Conservation (phyloP, 2,113 vertebrate genomes). For the Aphelocoma coerulescens region DNA sequence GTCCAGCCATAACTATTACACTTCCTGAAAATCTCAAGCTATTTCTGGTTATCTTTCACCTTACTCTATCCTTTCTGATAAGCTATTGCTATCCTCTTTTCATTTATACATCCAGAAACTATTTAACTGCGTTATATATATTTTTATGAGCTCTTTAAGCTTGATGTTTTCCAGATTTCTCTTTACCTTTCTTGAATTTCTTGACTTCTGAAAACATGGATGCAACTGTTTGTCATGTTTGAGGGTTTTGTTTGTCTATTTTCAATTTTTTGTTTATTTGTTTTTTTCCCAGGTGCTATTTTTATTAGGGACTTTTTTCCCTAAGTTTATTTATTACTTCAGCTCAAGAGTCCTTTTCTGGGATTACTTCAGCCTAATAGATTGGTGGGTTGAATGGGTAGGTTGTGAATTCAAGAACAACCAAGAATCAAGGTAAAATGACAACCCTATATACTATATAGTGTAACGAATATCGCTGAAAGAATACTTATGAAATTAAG, state of each 20-base stretch:
- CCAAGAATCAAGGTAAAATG: not conserved
- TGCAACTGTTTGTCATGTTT: not conserved
- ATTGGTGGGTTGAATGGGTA: fast-evolving
- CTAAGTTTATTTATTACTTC: not conserved
- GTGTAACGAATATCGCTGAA: not conserved
- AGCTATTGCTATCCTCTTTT: not conserved
- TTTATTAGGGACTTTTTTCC: not conserved
- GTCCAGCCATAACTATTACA: not conserved
- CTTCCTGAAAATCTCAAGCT: not conserved
- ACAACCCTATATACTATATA: not conserved
- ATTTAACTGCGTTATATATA: not conserved
- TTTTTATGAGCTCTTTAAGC: not conserved
- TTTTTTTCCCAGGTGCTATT: not conserved
- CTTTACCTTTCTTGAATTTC: not conserved
- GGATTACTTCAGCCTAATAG: not conserved
- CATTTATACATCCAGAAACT: not conserved
- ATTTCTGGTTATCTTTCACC: not conserved
- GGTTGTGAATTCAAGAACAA: not conserved
- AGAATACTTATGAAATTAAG: not conserved
- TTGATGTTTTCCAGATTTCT: not conserved
- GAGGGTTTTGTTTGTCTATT: not conserved
- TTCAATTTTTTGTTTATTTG: not conserved
- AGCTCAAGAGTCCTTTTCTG: not conserved
- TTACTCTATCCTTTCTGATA: not conserved
- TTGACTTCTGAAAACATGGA: not conserved